Conservation (phyloP, 2,888 invertebrate genomes). For the Drosophila neotestacea region DNA sequence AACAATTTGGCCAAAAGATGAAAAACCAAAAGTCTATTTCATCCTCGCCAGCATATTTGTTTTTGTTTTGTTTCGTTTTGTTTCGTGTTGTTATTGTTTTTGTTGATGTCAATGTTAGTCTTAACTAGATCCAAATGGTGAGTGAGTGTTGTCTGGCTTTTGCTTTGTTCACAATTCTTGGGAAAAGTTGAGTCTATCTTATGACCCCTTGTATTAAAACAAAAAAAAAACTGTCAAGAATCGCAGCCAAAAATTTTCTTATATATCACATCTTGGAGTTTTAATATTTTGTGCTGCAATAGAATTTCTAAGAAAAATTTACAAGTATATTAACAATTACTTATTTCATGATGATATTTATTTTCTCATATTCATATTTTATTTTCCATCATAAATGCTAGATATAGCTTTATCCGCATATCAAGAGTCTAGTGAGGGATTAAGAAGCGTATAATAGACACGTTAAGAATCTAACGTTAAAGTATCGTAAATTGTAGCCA, state of each 20-base stretch:
- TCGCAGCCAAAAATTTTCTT: not conserved
- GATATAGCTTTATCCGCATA: too few relatives aligned
- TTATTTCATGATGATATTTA: not conserved
- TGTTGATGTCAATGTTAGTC: conserved; percentile 53
- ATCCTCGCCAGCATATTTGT: conserved; percentile 39
- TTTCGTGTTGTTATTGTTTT: conserved; percentile 24
- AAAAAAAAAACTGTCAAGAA: not conserved
- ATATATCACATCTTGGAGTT: not conserved
- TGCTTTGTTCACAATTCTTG: conserved; percentile 24
- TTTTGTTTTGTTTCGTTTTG: conserved; percentile 14
- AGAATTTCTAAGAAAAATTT: not conserved
- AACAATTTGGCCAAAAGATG: conserved; percentile 81
- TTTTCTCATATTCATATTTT: not conserved
- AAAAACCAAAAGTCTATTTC: conserved; percentile 81
- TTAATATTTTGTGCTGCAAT: not conserved
- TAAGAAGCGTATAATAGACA: not conserved
- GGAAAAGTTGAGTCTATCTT: not conserved
- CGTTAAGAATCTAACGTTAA: not conserved
- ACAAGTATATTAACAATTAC: not conserved
- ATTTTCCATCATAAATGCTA: not conserved
- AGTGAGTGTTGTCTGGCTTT: conserved; percentile 10
- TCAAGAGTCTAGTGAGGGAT: not conserved
- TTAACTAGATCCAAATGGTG: conserved; percentile 56
- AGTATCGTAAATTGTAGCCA: not conserved
- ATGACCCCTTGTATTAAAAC: not conserved